Evolutionary conservation across 2,797 vertebrate genomes (phyloP).

Genomic region (Centroberyx gerrardi): DNA sequence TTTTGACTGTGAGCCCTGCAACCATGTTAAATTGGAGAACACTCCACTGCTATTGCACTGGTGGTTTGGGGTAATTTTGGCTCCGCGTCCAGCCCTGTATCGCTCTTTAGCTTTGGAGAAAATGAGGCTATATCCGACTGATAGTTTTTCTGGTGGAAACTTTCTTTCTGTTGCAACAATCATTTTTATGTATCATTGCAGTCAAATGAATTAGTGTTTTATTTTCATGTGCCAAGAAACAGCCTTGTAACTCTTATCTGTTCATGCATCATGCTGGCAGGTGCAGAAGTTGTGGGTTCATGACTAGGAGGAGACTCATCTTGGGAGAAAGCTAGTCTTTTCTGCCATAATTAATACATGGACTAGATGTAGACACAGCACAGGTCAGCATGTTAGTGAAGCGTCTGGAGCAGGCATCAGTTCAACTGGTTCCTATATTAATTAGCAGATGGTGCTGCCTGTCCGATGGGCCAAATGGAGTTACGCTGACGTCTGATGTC

Average conservation of each 20-base stretch:
- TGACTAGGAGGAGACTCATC: slow-evolving; percentile 11
- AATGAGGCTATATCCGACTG: too few species aligned
- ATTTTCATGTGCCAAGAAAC: too few species aligned
- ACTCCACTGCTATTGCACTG: not conserved
- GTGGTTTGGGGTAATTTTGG: not conserved
- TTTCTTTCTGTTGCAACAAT: too few species aligned
- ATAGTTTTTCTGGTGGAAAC: too few species aligned
- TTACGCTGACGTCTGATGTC: too few species aligned
- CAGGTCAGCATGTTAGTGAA: not conserved
- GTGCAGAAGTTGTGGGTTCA: not conserved
- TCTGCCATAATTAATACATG: not conserved
- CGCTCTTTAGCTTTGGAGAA: too few species aligned
- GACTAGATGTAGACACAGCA: slow-evolving; percentile 6
- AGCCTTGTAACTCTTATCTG: not conserved
- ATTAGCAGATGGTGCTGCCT: too few species aligned
- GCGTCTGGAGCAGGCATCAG: not conserved
- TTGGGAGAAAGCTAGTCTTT: slow-evolving; percentile 6
- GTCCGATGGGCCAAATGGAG: too few species aligned
- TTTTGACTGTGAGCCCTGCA: not conserved
- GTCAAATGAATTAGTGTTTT: too few species aligned
- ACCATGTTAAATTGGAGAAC: slow-evolving; percentile 1
- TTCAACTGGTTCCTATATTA: slow-evolving; percentile 4
- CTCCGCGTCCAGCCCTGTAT: too few species aligned
- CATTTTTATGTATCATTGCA: too few species aligned
- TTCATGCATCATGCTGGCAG: slow-evolving; percentile 4